Base-by-base conservation (phyloP, 2,113 vertebrate species). In the Ascaphus truei region DNA sequence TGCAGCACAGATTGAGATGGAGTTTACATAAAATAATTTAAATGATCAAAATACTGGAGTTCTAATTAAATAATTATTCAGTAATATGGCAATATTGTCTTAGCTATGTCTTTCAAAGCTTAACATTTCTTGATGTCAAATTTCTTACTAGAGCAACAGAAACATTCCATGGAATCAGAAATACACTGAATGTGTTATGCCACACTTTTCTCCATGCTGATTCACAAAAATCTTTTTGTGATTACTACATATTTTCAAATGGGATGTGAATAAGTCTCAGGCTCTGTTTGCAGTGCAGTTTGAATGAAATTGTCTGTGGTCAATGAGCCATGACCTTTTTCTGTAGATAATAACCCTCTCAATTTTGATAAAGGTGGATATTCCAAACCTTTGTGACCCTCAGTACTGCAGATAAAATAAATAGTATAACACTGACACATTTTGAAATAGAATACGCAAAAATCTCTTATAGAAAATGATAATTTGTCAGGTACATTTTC, bases 291-390 rank as follows among this genome's bases (percentile, higher is more conserved):
- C 10, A 47, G 36, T 67, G 51, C 51, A 20, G 16, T 45, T 45
- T 57, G 39, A 39, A 52, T 64, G 31, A 56, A 64, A 67, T 56
- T 33, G 8, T 47, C 52, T 45, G 20, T 25, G 56, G 30, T 47
- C 52, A 47, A 47, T 47, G 52, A 68, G 26, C 64, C 8, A 4
- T 26, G 29, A 47, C 64, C 13, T 67, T 52, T 25, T 25, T 33
- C 27, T 68, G 10, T 25, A 47, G 52, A 57, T 68, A 57, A 58
- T 68, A 58, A 68, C 64, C 29, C 29, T 45, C 52, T 67, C 37
- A 56, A 47, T 56, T 57, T 39, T 37, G 18, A 37, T 37, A 64
- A 33, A 57, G 18, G 3, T 34, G 52, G 18, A 31, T 45, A 20
- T 47, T 47, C 20, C 5, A 15, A 34, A 43, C 52, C 29, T 39